These are phyloP conservation scores for Toxostoma redivivum DNA, from an alignment of 2,113 vertebrate species.

Conservation along the genomic window DNA sequence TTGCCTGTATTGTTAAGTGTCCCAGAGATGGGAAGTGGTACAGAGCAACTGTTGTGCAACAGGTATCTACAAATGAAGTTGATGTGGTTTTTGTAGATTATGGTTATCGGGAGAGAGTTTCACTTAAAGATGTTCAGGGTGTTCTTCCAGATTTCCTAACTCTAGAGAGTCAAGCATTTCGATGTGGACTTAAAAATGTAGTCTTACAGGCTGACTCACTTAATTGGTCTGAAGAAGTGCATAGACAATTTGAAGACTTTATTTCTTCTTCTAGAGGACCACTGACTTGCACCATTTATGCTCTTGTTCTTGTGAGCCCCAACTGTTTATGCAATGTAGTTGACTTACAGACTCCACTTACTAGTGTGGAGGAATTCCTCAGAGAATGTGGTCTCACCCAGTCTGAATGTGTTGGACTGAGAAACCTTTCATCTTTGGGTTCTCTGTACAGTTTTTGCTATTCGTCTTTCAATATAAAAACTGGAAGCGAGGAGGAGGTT, in stretches of 20 bases:
- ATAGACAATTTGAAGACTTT: slow-evolving; percentile 67
- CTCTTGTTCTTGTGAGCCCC: slow-evolving; percentile 60
- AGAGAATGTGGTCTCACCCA: slow-evolving; percentile 43
- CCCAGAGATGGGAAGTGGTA: slow-evolving; percentile 79
- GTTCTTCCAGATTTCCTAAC: slow-evolving; percentile 73
- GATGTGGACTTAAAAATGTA: slow-evolving; percentile 76
- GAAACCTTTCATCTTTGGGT: slow-evolving; percentile 41
- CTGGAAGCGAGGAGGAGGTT: slow-evolving; percentile 80
- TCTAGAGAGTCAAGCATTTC: slow-evolving; percentile 84
- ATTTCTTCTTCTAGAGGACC: slow-evolving; percentile 24
- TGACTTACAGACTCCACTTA: slow-evolving; percentile 72
- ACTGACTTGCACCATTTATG: slow-evolving; percentile 76
- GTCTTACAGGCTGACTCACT: slow-evolving; percentile 7
- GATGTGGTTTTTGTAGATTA: slow-evolving; percentile 82
- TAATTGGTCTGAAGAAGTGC: slow-evolving; percentile 61
- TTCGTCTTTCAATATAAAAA: slow-evolving; percentile 78
- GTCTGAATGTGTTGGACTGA: neutral
- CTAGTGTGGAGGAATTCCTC: slow-evolving; percentile 66
- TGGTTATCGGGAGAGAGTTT: slow-evolving; percentile 73
- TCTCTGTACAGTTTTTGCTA: slow-evolving; percentile 81
- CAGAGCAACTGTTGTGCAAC: slow-evolving; percentile 73
- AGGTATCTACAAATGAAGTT: slow-evolving; percentile 28
- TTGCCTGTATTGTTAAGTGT: slow-evolving; percentile 78
- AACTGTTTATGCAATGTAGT: slow-evolving; percentile 76
- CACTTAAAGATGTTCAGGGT: slow-evolving; percentile 70